Evolutionary conservation across 1,140 invertebrate genomes (phyloP).

Genomic region (Melitaea cinxia): DNA sequence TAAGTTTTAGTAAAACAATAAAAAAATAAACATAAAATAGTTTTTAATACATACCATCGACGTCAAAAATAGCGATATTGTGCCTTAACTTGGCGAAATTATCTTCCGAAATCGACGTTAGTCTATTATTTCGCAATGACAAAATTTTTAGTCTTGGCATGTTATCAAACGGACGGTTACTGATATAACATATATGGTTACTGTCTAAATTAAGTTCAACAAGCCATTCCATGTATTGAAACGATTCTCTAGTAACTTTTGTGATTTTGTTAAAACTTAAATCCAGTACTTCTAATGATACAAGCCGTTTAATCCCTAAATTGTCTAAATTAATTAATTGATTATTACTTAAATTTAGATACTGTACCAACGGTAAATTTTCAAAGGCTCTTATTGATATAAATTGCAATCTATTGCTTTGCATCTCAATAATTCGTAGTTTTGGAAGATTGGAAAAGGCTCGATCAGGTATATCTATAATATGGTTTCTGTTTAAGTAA

Average conservation of each 20-base stretch:
- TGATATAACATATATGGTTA: slow-evolving; percentile 87
- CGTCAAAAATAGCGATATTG: slow-evolving; percentile 91
- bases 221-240: slow-evolving; percentile 89
- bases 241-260: slow-evolving; percentile 84
- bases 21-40: background rate
- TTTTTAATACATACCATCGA: slow-evolving; percentile 86
- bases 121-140: slow-evolving; percentile 89
- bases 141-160: slow-evolving; percentile 91
- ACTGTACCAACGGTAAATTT: slow-evolving; percentile 88
- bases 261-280: slow-evolving; percentile 89
- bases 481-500: slow-evolving; percentile 88
- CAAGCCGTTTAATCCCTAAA: slow-evolving; percentile 86
- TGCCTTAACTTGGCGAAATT: slow-evolving; percentile 88
- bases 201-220: slow-evolving; percentile 91
- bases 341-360: slow-evolving; percentile 92
- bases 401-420: slow-evolving; percentile 89
- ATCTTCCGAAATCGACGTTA: slow-evolving; percentile 88
- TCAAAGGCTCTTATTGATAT: slow-evolving; percentile 90
- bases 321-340: slow-evolving; percentile 86
- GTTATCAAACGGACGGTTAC: slow-evolving; percentile 88
- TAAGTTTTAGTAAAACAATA: slow-evolving; percentile 3
- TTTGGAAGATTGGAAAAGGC: slow-evolving; percentile 90
- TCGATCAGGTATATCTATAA: slow-evolving; percentile 86
- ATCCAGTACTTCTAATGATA: slow-evolving; percentile 91
- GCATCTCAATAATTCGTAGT: slow-evolving; percentile 88